Evolutionary conservation across 2,113 vertebrate species (phyloP), one percentile per base, ranked within the genome.

Genomic region (Fulmarus glacialis): DNA sequence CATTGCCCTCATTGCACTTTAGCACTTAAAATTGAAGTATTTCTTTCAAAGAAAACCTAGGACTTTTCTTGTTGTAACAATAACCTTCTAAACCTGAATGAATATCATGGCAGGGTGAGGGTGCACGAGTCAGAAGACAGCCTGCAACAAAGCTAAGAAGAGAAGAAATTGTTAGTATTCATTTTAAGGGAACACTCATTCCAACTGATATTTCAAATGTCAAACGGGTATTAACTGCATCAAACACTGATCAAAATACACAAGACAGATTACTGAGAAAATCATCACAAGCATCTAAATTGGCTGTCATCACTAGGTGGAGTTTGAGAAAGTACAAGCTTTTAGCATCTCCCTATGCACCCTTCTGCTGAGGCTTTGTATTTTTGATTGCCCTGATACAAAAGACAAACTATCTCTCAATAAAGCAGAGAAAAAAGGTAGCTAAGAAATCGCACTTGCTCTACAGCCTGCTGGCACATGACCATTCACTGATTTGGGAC

Each of bases 241-340:
- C 90, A 88, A 70, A 79, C 64, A 38, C 79, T 38, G 93, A 95
- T 96, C 95, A 94, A 96, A 96, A 93, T 64, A 96, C 85, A 74
- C 71, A 90, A 84, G 77, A 74, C 42, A 12, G 56, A 88, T 30
- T 32, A 83, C 88, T 62, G 71, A 86, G 79, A 62, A 92, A 96
- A 95, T 82, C 55, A 96, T 91, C 87, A 78, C 43, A 68, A 64
- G 64, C 83, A 93, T 84, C 95, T 95, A 84, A 95, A 93, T 63
- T 87, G 79, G 63, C 64, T 93, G 88, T 84, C 95, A 93, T 75
- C 90, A 78, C 59, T 9, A 63, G 86, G 83, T 50, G 36, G 86
- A 83, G 75, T 27, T 17, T 32, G 56, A 63, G 77, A 52, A 97
- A 91, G 82, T 6, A 92, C 56, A 38, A 95, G 53, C 62, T 43